Base-by-base conservation (phyloP, 2,888 invertebrate genomes). In the Sicus ferrugineus region DNA sequence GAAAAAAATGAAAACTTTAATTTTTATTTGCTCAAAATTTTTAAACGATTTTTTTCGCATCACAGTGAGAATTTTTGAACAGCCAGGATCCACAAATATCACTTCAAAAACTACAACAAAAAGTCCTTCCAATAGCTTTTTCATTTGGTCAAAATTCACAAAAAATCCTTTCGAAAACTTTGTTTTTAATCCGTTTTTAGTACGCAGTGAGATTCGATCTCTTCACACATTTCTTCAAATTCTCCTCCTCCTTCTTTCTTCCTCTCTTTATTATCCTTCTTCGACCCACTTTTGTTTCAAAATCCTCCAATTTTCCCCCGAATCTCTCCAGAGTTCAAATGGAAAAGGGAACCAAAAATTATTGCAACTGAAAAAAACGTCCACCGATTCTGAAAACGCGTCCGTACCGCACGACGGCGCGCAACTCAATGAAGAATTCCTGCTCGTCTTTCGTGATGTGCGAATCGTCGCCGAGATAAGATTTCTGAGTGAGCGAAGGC, bases 341-440 rank as follows among this genome's bases (percentile, higher is more conserved):
- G 48, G 4, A 31, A 64, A 30, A 38, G 59, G 48, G 31, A 52
- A 56, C 9, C 14, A 50, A 68, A 67, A 67, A 59, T 61, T 30
- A n/a, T 65, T 68, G 58, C 31, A 67, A 68, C 38, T n/a, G 28
- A 70, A 73, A 72, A 74, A 67, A 67, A 69, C 67, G 21, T 71
- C 68, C 34, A 74, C 62, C 71, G 75, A 78, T 82, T 81, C 82
- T 81, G 78, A 79, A 73, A 74, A 74, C 80, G 82, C 84, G 84
- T 83, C 85, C 83, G 83, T 80, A 79, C 80, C 81, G 82, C 79
- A 81, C 77, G 81, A 84, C 84, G 85, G 84, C 84, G 82, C 84
- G 83, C 82, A 83, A 84, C 83, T 82, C 83, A 85, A 84, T 85
- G 83, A 82, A 79, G 77, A 77, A 77, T 75, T 76, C 77, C 75